These are phyloP conservation scores for Pissodes strobi DNA, from an alignment of 1,140 invertebrate genomes.

Conservation along the genomic window DNA sequence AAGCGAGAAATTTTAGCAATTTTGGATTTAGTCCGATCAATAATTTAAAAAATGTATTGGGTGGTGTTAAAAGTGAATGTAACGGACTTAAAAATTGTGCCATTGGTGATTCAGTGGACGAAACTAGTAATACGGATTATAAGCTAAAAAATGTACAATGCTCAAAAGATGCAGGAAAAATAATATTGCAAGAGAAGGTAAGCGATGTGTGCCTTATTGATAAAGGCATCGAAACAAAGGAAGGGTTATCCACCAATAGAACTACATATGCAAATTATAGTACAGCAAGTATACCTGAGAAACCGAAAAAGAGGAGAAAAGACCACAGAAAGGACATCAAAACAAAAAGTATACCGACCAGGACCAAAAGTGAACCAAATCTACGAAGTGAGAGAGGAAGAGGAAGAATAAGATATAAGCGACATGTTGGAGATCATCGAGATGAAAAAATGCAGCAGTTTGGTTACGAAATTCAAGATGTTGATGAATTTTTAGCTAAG, in stretches of 20 bases:
- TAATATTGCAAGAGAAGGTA: too few species aligned
- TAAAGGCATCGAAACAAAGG: too few species aligned
- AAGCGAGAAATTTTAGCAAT: background rate
- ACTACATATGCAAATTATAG: too few species aligned
- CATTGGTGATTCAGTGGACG: background rate
- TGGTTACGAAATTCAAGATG: conserved; percentile 75
- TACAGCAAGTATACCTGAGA: background rate
- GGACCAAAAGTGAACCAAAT: conserved; percentile 51
- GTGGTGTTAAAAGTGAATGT: conserved; percentile 12
- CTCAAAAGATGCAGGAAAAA: too few species aligned
- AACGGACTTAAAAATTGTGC: background rate
- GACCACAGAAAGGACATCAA: conserved; percentile 36
- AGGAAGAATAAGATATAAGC: conserved; percentile 35
- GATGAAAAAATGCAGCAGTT: conserved; percentile 61
- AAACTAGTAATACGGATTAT: background rate
- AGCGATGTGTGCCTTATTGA: too few species aligned
- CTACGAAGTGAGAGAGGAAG: conserved; percentile 38
- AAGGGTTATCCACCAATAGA: too few species aligned
- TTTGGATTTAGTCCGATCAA: background rate
- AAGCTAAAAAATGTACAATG: too few species aligned
- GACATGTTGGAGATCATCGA: conserved; percentile 48
- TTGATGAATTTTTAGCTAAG: conserved; percentile 74
- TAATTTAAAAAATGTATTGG: conserved; percentile 12
- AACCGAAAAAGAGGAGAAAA: conserved; percentile 11
- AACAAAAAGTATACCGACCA: too few species aligned